These are phyloP conservation scores for Anoplius nigerrimus DNA, from an alignment of 2,888 invertebrate genomes.

Conservation along the genomic window DNA sequence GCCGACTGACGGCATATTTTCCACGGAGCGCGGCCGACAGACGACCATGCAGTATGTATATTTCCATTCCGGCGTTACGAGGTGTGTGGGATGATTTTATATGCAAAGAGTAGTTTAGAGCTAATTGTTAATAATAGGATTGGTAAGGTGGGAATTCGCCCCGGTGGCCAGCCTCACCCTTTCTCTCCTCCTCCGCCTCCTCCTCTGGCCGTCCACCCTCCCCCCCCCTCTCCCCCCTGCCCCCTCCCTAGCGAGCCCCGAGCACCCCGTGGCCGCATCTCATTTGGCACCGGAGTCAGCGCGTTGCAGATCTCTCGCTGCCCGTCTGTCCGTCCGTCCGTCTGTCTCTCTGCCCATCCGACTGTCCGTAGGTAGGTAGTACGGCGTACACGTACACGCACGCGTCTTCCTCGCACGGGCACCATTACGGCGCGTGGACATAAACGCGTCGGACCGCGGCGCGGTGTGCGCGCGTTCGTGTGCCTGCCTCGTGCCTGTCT, in stretches of 20 bases:
- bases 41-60: constrained; percentile 74
- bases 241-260: constrained; percentile 30
- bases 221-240: constrained; percentile 31
- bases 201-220: constrained; percentile 40
- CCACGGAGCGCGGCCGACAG: constrained; percentile 59
- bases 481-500: constrained; percentile 19
- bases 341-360: constrained; percentile 46
- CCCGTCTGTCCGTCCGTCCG: constrained; percentile 50
- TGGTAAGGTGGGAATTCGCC: constrained; percentile 75
- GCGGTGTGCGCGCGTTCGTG: constrained; percentile 35
- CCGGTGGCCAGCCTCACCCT: constrained; percentile 47
- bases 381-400: constrained; percentile 33
- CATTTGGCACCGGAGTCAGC: constrained; percentile 68
- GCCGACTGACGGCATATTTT: constrained; percentile 61
- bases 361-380: constrained; percentile 48
- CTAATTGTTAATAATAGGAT: constrained; percentile 76
- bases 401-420: constrained; percentile 48
- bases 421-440: constrained; percentile 44
- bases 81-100: constrained; percentile 70
- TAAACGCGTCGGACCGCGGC: constrained; percentile 12
- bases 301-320: constrained; percentile 62
- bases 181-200: constrained; percentile 26
- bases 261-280: constrained; percentile 54
- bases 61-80: constrained; percentile 74
- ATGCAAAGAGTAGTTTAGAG: constrained; percentile 75